A percentile compares a stretch with the other conserved stretches of the same genome.
phyloP scores from a whole-genome alignment of 2,888 invertebrate genomes.

The Lasioglossum malachurum region DNA sequence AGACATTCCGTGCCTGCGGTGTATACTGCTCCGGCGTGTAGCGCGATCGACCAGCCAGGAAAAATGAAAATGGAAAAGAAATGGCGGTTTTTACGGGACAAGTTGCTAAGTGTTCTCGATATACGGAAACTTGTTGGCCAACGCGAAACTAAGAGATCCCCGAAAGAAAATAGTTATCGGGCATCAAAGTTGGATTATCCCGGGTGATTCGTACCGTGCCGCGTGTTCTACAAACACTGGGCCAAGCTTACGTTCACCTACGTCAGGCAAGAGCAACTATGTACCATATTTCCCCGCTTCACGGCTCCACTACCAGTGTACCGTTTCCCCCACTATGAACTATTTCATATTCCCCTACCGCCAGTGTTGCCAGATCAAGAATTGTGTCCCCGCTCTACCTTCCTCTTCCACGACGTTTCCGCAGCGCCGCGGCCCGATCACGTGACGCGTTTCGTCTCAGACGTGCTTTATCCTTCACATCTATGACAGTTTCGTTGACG shows the following conservation, averaged over 20 bases:
- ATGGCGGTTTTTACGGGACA: slow-evolving; percentile 28
- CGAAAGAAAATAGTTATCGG: slow-evolving; percentile 54
- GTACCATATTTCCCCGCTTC: too few species aligned
- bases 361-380: too few species aligned
- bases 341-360: too few species aligned
- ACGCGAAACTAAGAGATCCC: slow-evolving; percentile 29
- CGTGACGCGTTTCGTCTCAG: too few species aligned
- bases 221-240: background rate
- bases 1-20: background rate
- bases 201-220: slow-evolving; percentile 8
- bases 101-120: slow-evolving; percentile 57
- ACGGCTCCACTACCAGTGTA: too few species aligned
- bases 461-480: too few species aligned
- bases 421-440: too few species aligned
- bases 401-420: too few species aligned
- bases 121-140: slow-evolving; percentile 48
- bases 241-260: background rate
- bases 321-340: too few species aligned
- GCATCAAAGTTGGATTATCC: slow-evolving; percentile 48
- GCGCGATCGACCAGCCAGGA: background rate
- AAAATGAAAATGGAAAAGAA: slow-evolving; percentile 10
- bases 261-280: background rate
- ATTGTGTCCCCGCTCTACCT: too few species aligned
- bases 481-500: too few species aligned
- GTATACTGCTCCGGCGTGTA: background rate